Percentiles rank a stretch among this genome's conserved stretches.
These are phyloP conservation scores for Hypsopygia costalis DNA, from an alignment of 2,888 invertebrate genomes.

Conservation along the genomic window DNA sequence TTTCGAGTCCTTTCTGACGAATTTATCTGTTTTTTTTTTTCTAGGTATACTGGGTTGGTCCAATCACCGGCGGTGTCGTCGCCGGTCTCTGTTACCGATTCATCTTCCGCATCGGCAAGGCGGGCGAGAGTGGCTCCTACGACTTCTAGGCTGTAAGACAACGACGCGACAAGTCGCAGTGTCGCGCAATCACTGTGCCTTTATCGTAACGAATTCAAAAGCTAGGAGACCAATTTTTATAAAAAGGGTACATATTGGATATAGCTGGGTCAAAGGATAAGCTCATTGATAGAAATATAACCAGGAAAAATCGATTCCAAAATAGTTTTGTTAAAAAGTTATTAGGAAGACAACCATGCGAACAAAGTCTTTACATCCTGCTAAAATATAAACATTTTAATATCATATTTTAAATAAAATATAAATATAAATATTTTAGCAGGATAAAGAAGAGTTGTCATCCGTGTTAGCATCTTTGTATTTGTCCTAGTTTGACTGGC, in stretches of 20 bases:
- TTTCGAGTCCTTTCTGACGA: too few species aligned
- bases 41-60: slow-evolving; percentile 93
- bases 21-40: too few species aligned
- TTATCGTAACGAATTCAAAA: not conserved
- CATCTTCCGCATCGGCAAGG: slow-evolving; percentile 85
- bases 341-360: too few species aligned
- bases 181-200: not conserved
- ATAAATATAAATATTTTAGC: too few species aligned
- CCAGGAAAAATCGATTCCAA: not conserved
- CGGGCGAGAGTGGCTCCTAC: slow-evolving; percentile 87
- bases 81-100: slow-evolving; percentile 88
- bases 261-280: not conserved
- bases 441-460: too few species aligned
- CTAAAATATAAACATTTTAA: too few species aligned
- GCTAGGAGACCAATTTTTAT: slow-evolving; percentile 6
- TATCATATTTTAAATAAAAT: too few species aligned
- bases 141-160: slow-evolving; percentile 81
- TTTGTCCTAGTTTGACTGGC: too few species aligned
- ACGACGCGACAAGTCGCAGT: slow-evolving; percentile 8
- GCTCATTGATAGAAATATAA: slow-evolving; percentile 3
- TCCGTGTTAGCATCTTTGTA: too few species aligned
- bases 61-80: slow-evolving; percentile 87
- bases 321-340: too few species aligned
- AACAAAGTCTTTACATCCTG: too few species aligned
- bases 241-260: slow-evolving; percentile 3